Conservation (phyloP, 2,888 invertebrate species). For the Agonopterix alstromeriana region DNA sequence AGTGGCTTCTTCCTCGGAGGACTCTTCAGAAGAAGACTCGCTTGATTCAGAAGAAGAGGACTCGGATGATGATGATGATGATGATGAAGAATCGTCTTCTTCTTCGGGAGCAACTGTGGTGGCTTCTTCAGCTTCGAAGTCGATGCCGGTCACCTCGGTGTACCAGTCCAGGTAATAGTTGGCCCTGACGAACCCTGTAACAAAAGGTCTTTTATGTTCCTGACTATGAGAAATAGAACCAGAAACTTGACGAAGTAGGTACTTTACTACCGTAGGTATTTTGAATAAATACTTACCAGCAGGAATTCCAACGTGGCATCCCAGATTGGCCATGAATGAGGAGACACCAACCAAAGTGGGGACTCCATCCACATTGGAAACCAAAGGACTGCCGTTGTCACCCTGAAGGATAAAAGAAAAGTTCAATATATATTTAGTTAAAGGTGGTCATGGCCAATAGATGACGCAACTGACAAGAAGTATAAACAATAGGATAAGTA, state of each 20-base stretch:
- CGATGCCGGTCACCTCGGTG: constrained; percentile 26
- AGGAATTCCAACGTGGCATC: constrained; percentile 48
- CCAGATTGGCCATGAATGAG: constrained; percentile 48
- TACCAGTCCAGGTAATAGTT: constrained; percentile 46
- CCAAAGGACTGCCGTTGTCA: constrained; percentile 58
- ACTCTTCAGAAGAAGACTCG: not conserved
- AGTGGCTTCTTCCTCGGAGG: not conserved
- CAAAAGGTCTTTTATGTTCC: not conserved
- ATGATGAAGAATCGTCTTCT: not conserved
- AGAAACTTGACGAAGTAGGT: too few relatives aligned
- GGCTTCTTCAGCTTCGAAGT: constrained; percentile 24
- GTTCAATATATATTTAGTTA: too few relatives aligned
- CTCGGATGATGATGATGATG: not conserved
- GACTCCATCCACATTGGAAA: constrained; percentile 37
- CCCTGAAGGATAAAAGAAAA: constrained; percentile 30
- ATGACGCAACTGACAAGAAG: too few relatives aligned
- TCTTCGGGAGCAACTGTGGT: not conserved
- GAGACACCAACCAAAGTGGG: constrained; percentile 46
- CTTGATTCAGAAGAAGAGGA: not conserved
- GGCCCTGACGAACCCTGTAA: constrained; percentile 41
- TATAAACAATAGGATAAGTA: too few relatives aligned
- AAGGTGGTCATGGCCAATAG: too few relatives aligned
- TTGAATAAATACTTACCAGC: constrained; percentile 34
- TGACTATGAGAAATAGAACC: too few relatives aligned
- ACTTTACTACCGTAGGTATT: not conserved